Evolutionary conservation across 2,888 invertebrate species (phyloP).

Genomic region (Lochmaea crataegi): DNA sequence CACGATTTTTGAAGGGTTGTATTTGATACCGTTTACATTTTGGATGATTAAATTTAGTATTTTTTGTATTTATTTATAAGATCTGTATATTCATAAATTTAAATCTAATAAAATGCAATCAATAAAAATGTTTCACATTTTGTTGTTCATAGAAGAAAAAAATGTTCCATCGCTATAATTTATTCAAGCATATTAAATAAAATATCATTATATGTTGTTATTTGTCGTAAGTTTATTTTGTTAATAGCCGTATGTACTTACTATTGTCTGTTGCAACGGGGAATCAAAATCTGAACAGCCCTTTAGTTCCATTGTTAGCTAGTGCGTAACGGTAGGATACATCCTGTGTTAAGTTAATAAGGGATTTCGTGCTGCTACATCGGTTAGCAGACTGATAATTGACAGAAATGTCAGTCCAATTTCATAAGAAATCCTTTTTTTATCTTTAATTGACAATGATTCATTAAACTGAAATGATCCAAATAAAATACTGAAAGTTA

Average conservation of each 20-base stretch:
- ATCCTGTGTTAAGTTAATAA: conserved; percentile 11
- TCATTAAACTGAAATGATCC: not conserved
- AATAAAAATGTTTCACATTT: too few relatives aligned
- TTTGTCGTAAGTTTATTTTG: conserved; percentile 1
- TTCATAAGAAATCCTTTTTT: not conserved
- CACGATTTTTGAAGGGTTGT: too few relatives aligned
- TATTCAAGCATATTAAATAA: not conserved
- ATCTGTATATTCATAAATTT: too few relatives aligned
- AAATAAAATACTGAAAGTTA: not conserved
- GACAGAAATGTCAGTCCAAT: conserved; percentile 1
- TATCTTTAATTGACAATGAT: not conserved
- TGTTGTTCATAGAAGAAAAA: too few relatives aligned
- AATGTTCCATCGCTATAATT: not conserved
- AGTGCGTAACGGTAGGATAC: not conserved
- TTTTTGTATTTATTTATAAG: too few relatives aligned
- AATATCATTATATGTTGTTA: not conserved
- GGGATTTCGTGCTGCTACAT: conserved; percentile 5
- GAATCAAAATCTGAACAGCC: conserved; percentile 3
- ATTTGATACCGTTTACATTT: too few relatives aligned
- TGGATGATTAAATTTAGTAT: too few relatives aligned
- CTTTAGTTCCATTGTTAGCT: conserved; percentile 1
- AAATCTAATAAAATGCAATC: too few relatives aligned
- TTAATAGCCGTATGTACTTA: not conserved
- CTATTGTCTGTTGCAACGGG: not conserved
- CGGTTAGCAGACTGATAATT: conserved; percentile 7